Base-by-base conservation (phyloP, 2,113 vertebrate genomes). In the Vimba vimba region DNA sequence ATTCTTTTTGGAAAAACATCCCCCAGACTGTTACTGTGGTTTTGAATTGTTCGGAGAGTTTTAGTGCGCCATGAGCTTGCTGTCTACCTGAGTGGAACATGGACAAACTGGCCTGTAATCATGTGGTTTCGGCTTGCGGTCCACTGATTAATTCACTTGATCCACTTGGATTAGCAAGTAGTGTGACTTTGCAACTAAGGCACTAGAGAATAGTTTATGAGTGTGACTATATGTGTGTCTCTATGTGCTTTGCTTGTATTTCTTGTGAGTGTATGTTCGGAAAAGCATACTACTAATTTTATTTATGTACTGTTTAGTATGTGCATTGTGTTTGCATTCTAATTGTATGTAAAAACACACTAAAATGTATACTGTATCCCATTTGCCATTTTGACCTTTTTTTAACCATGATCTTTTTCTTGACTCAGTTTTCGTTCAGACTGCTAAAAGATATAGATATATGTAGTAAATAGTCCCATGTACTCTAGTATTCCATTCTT, bases 71-170 rank as follows among this genome's bases (percentile, higher is more conserved):
- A 30, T 78, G 23, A 25, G 19, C 78, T 79, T 66, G 39, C 36
- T 47, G 19, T 81, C 57, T 64, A 59, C 59, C 79, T 64, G 59
- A 80, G 59, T 27, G 39, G 79, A 79, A 60, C 55, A 79, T 81
- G 57, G 36, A 39, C 79, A 80, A 64, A 64, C 39, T 62, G 8
- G 80, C 55, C 19, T 57, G 55, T 57, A 57, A 57, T 21, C 36
- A 82, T 82, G 79, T 82, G 43, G 36, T 64, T 68, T 68, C 36
- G 36, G 69, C 87, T 90, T 84, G 84, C 27, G 84, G 77, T 86
- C 33, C 23, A 86, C 79, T 75, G 84, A 47, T 64, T 83, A 78
- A 17, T 23, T 76, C 1, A 12, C 39, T 75, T 6, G 13, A 23
- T 75, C 21, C 4, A 50, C 45, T 76, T 76, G 73, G 78, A 85